Conservation (phyloP, 2,797 vertebrate genomes). For the Chaenodraco wilsoni region DNA sequence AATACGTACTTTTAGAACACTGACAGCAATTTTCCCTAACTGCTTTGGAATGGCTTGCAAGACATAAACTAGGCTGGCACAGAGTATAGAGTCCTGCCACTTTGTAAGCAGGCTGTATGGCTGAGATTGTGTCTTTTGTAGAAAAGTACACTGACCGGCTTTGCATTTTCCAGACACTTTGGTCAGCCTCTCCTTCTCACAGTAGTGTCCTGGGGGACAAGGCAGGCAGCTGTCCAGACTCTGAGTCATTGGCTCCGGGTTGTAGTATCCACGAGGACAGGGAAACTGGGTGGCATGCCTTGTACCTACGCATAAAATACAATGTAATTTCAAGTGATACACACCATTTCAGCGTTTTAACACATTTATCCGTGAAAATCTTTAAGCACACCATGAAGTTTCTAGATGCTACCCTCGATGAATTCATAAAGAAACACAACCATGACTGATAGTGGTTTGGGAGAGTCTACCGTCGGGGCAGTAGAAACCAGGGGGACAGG, state of each 20-base stretch:
- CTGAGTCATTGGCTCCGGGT: constrained; percentile 92
- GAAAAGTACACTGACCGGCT: constrained; percentile 83
- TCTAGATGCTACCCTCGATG: background rate
- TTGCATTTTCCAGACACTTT: constrained; percentile 90
- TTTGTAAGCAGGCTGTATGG: constrained; percentile 29
- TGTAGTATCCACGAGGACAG: constrained; percentile 95
- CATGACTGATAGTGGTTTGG: background rate
- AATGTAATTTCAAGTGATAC: background rate
- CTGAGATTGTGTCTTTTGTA: constrained; percentile 32
- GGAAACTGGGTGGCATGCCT: constrained; percentile 90
- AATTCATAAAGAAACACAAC: constrained; percentile 1
- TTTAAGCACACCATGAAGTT: background rate
- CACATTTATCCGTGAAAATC: background rate
- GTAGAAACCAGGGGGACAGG: constrained; percentile 93
- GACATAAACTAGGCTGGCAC: constrained; percentile 37
- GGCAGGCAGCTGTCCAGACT: constrained; percentile 96
- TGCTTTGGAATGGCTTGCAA: constrained; percentile 18
- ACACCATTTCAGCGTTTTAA: background rate
- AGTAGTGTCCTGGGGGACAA: constrained; percentile 92
- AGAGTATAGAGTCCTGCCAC: constrained; percentile 48
- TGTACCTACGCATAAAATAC: constrained; percentile 82
- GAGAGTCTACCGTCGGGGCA: constrained; percentile 87
- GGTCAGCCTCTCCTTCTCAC: constrained; percentile 90
- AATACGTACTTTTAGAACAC: constrained; percentile 34
- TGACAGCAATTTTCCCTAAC: constrained; percentile 17